Conservation (phyloP, 2,113 vertebrate species). For the Ascaphus truei region DNA sequence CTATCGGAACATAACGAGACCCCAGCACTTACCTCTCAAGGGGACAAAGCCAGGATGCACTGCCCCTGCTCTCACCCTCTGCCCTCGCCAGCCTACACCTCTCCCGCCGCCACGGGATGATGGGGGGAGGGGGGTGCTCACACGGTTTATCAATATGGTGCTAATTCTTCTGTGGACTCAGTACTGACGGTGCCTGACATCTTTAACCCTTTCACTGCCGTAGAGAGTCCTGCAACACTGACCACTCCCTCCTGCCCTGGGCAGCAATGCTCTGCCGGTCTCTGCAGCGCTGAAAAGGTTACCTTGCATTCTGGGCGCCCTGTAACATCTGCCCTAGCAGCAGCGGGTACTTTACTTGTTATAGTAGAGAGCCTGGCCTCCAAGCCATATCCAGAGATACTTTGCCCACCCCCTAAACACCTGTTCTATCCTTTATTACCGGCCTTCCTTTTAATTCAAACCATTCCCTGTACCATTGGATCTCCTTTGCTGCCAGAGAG, state of each 20-base stretch:
- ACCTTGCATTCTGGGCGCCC: not conserved
- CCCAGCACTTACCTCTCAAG: constrained; percentile 2
- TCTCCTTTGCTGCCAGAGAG: not conserved
- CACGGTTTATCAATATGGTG: constrained; percentile 33
- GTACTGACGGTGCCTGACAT: not conserved
- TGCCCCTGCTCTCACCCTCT: constrained; percentile 15
- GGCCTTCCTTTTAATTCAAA: not conserved
- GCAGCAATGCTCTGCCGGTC: not conserved
- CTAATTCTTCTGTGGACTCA: constrained; percentile 25
- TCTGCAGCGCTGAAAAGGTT: constrained; percentile 25
- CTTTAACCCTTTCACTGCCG: constrained; percentile 18
- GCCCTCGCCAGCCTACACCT: not conserved
- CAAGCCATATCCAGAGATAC: not conserved
- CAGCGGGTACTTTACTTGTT: not conserved
- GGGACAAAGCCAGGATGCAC: constrained; percentile 23
- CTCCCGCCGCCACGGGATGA: too few species aligned
- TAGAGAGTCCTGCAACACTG: not conserved
- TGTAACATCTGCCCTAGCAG: not conserved
- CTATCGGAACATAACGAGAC: constrained; percentile 30
- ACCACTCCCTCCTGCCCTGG: not conserved
- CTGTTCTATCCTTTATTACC: not conserved
- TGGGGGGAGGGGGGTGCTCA: not conserved
- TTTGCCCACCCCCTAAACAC: constrained; percentile 3
- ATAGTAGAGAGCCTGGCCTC: not conserved
- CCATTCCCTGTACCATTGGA: not conserved